A percentile compares a stretch with the other conserved stretches of the same genome.
Evolutionary conservation across 1,140 invertebrate genomes (phyloP).

Genomic region (Carposina sasakii): DNA sequence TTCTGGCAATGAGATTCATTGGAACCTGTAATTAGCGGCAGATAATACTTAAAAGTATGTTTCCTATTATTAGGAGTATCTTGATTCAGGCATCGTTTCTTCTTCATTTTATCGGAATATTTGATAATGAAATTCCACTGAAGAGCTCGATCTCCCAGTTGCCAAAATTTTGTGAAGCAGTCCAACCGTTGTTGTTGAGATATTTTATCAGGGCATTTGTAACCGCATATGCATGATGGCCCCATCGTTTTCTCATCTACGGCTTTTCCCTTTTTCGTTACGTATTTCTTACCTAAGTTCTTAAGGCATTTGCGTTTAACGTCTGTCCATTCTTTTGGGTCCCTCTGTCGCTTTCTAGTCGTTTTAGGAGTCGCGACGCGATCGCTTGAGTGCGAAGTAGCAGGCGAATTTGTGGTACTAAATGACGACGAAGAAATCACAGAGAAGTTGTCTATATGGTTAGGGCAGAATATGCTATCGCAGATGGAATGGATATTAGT

Average conservation of each 20-base stretch:
- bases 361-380: neutral
- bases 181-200: neutral
- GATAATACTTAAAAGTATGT: slow-evolving; percentile 16
- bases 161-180: slow-evolving; percentile 19
- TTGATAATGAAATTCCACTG: slow-evolving; percentile 17
- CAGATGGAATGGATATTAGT: neutral
- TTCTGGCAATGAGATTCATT: slow-evolving; percentile 2
- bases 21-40: too few relatives aligned
- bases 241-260: neutral
- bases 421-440: neutral
- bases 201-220: neutral
- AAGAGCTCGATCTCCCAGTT: slow-evolving; percentile 6
- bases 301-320: too few relatives aligned
- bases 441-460: neutral
- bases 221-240: too few relatives aligned
- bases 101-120: slow-evolving; percentile 15
- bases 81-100: too few relatives aligned
- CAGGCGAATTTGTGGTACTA: neutral
- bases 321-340: too few relatives aligned
- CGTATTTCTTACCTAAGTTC: too few relatives aligned
- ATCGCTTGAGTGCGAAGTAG: neutral
- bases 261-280: neutral
- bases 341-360: too few relatives aligned
- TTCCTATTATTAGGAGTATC: slow-evolving; percentile 14
- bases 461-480: neutral